These are phyloP conservation scores for Saguinus midas DNA, from an alignment of 2,113 vertebrate genomes.

Conservation along the genomic window DNA sequence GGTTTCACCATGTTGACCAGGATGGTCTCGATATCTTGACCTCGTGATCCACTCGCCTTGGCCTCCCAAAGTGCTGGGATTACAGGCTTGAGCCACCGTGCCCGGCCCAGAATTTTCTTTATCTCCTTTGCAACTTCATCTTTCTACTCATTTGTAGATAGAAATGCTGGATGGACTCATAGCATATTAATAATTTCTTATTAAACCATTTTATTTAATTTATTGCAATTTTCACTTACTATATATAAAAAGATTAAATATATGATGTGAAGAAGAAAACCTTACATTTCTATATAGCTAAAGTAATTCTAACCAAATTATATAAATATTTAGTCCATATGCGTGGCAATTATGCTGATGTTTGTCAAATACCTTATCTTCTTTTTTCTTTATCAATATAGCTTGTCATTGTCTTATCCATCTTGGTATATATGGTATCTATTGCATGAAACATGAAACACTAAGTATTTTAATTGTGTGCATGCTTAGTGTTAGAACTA, in stretches of 20 bases:
- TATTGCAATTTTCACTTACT: not conserved
- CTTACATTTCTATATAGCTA: not conserved
- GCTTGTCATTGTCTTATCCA: not conserved
- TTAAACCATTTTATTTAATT: not conserved
- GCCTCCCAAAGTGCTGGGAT: too few relatives aligned
- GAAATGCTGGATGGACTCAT: not conserved
- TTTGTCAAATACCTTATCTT: not conserved
- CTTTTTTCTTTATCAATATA: not conserved
- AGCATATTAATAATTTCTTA: not conserved
- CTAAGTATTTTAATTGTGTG: not conserved
- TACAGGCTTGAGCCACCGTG: too few relatives aligned
- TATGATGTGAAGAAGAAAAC: not conserved
- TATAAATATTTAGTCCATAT: not conserved
- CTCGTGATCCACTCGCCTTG: too few relatives aligned
- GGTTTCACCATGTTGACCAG: too few relatives aligned
- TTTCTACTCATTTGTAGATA: not conserved
- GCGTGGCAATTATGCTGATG: not conserved
- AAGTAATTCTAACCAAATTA: not conserved
- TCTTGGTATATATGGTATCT: not conserved
- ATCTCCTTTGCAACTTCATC: not conserved
- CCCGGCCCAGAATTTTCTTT: too few relatives aligned
- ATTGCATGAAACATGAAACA: not conserved
- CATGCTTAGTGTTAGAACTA: not conserved
- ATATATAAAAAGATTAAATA: not conserved
- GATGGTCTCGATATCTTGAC: too few relatives aligned